Base-by-base conservation (phyloP, 2,888 invertebrate species). In the Vandiemenella viatica region DNA sequence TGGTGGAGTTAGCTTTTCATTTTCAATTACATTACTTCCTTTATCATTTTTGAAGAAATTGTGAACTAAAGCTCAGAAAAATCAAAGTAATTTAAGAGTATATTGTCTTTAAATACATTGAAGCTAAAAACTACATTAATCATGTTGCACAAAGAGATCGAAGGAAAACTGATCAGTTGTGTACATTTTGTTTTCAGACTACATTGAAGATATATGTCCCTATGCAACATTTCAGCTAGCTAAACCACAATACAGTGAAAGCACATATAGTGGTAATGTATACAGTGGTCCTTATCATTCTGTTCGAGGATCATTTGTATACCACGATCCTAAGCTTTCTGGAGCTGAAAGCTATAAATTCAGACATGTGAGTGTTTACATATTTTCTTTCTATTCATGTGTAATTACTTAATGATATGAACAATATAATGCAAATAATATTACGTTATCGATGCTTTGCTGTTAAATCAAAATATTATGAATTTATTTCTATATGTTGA, bases 181-280 rank as follows among this genome's bases (percentile, higher is more conserved):
- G n/a, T n/a, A n/a, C n/a, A n/a, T n/a, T n/a, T 32, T 4, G n/a
- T 32, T 67, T 66, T 32, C 74, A 76, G 90, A 90, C 65, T 90
- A 90, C 69, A 87, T 89, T 62, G 90, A 90, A 70, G 90, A 91
- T 63, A 89, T 90, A 60, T 90, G 90, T 64, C 90, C 90, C 1
- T 90, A 91, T 68, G 90, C 90, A 49, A 91, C 90, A 43, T 91
- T 90, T 68, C 90, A 90, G 64, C 71, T 91, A 59, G 84, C 87
- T 51, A 88, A 89, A 61, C 82, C 83, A 45, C 63, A 60, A 17
- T 87, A 88, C 67, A 85, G 86, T 61, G 89, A 90, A 68, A 89
- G 88, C 66, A 87, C 88, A 46, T 89, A 89, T 71, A 89, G 87
- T 63, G 86, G 86, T 50, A 86, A 86, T 66, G 83, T 87, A 46